A percentile compares a stretch with the other conserved stretches of the same genome.
Conservation (phyloP, 2,797 vertebrate species). For the Mormyrus hasselquistii region DNA sequence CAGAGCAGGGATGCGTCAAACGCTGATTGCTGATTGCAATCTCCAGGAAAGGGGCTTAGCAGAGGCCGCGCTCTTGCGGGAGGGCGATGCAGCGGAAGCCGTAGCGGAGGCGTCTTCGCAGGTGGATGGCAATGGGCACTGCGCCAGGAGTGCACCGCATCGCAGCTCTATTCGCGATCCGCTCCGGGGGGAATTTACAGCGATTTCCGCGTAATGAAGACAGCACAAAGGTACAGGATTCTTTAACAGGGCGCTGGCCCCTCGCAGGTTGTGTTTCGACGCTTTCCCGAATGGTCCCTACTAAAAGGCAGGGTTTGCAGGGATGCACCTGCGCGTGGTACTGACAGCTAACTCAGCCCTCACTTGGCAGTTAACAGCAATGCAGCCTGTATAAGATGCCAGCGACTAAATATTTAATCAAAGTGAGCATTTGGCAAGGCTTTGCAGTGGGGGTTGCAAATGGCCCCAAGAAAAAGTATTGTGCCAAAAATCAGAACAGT, state of each 20-base stretch:
- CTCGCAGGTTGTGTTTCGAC: not conserved
- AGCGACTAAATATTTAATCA: conserved; percentile 25
- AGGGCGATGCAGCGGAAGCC: not conserved
- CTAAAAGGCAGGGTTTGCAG: not conserved
- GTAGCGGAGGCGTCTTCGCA: not conserved
- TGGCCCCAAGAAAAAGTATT: not conserved
- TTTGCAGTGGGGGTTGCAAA: not conserved
- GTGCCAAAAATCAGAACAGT: not conserved
- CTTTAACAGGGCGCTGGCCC: not conserved
- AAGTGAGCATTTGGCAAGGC: not conserved
- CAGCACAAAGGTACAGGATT: not conserved
- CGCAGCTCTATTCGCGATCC: not conserved
- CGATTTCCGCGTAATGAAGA: not conserved
- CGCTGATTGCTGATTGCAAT: conserved; percentile 20
- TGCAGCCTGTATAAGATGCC: not conserved
- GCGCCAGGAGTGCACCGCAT: not conserved
- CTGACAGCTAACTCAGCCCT: not conserved
- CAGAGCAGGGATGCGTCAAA: not conserved
- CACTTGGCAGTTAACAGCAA: conserved; percentile 3
- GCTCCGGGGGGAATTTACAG: not conserved
- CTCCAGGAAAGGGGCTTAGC: not conserved
- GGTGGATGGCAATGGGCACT: not conserved
- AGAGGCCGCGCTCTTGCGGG: not conserved
- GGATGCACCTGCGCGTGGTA: not conserved
- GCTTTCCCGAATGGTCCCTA: not conserved